These are phyloP conservation scores for Schrankia costaestrigalis DNA, from an alignment of 2,888 invertebrate species.

Conservation along the genomic window DNA sequence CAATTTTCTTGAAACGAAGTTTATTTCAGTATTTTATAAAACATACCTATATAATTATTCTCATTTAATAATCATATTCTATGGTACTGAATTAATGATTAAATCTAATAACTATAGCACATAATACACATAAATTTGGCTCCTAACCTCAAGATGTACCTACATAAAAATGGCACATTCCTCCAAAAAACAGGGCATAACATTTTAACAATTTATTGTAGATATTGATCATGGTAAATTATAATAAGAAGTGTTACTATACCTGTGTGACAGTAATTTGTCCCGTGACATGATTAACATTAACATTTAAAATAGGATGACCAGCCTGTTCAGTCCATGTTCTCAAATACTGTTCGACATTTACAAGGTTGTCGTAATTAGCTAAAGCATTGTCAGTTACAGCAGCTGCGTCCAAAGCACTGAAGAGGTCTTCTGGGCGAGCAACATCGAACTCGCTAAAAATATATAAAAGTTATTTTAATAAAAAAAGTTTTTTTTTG, in stretches of 20 bases:
- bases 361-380: slow-evolving; percentile 49
- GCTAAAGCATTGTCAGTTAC: slow-evolving; percentile 45
- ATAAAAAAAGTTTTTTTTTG: background rate
- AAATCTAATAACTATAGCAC: no score
- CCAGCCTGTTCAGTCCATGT: slow-evolving; percentile 83
- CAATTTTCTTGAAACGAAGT: no score
- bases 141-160: no score
- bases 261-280: slow-evolving; percentile 65
- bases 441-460: slow-evolving; percentile 64
- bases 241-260: slow-evolving; percentile 10
- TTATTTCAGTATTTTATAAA: no score
- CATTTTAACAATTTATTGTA: background rate
- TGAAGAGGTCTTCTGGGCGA: slow-evolving; percentile 74
- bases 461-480: background rate
- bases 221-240: background rate
- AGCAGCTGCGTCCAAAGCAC: slow-evolving; percentile 64
- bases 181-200: background rate
- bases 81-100: no score
- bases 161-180: no score
- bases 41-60: no score
- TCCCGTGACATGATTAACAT: slow-evolving; percentile 58
- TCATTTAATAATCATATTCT: no score
- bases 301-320: slow-evolving; percentile 80
- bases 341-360: slow-evolving; percentile 70
- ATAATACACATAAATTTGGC: no score